Percentiles rank a stretch among this genome's conserved stretches.
Conservation (phyloP, 2,113 vertebrate species). For the Laticauda laticaudata region DNA sequence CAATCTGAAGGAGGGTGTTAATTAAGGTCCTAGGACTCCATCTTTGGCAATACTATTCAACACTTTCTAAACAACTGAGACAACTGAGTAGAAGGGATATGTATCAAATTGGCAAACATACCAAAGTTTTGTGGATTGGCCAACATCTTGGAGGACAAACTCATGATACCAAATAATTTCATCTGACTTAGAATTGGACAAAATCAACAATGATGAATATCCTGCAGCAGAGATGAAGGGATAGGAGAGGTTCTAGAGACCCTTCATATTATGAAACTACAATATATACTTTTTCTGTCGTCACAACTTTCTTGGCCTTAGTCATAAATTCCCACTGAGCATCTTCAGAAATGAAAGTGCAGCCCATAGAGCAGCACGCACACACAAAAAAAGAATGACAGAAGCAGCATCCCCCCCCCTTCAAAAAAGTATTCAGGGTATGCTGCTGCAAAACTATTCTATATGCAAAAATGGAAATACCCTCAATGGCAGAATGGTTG, state of each 20-base stretch:
- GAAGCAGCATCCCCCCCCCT: too few relatives aligned
- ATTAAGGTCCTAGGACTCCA: neutral
- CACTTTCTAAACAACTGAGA: neutral
- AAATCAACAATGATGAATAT: neutral
- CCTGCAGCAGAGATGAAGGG: neutral
- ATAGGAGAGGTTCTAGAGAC: neutral
- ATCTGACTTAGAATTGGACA: neutral
- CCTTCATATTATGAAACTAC: neutral
- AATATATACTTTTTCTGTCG: neutral
- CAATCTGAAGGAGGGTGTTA: neutral
- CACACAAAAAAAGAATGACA: neutral
- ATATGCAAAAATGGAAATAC: neutral
- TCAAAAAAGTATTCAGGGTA: neutral
- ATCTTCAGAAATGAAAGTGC: neutral
- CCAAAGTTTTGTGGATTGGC: neutral
- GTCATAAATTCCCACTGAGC: neutral
- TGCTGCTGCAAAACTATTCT: neutral
- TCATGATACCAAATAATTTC: neutral
- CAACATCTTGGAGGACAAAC: neutral
- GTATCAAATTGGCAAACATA: neutral
- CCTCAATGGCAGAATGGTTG: neutral
- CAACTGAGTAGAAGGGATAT: neutral
- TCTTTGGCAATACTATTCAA: neutral
- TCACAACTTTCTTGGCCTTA: neutral
- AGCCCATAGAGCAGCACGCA: neutral